phyloP scores from a whole-genome alignment of 2,888 invertebrate genomes.

The Hirtodrosophila trivittata region DNA sequence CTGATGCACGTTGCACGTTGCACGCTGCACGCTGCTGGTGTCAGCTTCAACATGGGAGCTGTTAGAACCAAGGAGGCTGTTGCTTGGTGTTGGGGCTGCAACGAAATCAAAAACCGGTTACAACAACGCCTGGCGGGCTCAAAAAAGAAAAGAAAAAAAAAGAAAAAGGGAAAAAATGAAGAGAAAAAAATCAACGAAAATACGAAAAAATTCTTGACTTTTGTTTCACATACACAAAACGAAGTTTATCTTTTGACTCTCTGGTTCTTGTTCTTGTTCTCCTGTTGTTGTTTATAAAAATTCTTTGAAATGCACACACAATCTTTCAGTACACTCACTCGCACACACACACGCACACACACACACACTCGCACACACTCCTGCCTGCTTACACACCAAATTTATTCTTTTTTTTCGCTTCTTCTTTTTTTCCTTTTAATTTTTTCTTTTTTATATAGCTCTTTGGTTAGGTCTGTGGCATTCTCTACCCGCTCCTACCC shows the following conservation, averaged over 20 bases:
- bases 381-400: conserved; percentile 52
- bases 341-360: conserved; percentile 28
- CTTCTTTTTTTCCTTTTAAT: conserved; percentile 48
- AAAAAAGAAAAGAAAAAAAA: conserved; percentile 14
- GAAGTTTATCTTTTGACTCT: conserved; percentile 68
- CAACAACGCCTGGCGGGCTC: conserved; percentile 37
- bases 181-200: conserved; percentile 11
- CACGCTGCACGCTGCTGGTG: conserved; percentile 26
- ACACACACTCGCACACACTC: conserved; percentile 16
- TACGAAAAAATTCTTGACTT: conserved; percentile 69
- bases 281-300: conserved; percentile 70
- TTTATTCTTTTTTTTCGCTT: conserved; percentile 44
- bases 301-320: conserved; percentile 77
- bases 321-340: conserved; percentile 32
- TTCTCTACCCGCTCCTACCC: conserved; percentile 61
- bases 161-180: conserved; percentile 1
- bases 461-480: conserved; percentile 70
- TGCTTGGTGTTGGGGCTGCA: conserved; percentile 25
- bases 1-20: not conserved
- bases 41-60: conserved; percentile 46
- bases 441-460: conserved; percentile 67
- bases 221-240: conserved; percentile 73
- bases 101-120: conserved; percentile 68
- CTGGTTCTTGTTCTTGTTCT: conserved; percentile 22
- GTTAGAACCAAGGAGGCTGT: conserved; percentile 22